Evolutionary conservation across 30 jellyfish, hydroid and myxozoan genomes (phyloP), one percentile per base, ranked within the genome.

Genomic region (Catostylus mosaicus): DNA sequence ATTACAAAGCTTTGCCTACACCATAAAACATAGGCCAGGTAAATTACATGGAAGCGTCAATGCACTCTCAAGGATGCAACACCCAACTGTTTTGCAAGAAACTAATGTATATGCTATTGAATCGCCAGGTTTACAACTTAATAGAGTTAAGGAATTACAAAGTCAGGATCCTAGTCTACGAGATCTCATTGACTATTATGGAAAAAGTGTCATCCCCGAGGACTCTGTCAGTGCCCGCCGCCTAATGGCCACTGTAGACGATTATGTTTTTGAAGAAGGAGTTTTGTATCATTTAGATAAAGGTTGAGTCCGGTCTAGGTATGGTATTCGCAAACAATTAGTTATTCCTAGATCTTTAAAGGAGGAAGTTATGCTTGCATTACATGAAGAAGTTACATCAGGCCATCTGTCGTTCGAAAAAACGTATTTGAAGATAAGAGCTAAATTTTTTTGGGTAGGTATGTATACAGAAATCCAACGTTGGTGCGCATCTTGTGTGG

Each of bases 401-500:
- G 94, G 94, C 26, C 94, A 83, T 60, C 37, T 83, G 48, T 45
- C 90, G 0, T 79, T 79, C 35, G 46, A 22, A 26, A 65, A 73
- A 29, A 83, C 94, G 6, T 73, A 70, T 43, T 65, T 35, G 27
- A 70, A 60, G 45, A 60, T 83, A 16, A 32, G 37, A 34, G 78
- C 36, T 26, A 27, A 82, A 22, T 83, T 50, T 46, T 83, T 51
- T 45, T 70, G 94, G 87, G 62, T 63, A 27, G 87, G 82, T 27
- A 83, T 83, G 94, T 83, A 70, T 60, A 68, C 74, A 24, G 88
- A 68, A 61, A 73, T 83, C 9, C 73, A 71, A 45, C 35, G 73
- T 36, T 83, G 81, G 94, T 71, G 81, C 47, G 65, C 81, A 45
- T 54, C 94, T 1, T 83, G 87, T 59, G 94, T 83, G 7, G 94